Evolutionary conservation across 2,888 invertebrate genomes (phyloP), one percentile per base, ranked within the genome.

Genomic region (Clostera curtula): DNA sequence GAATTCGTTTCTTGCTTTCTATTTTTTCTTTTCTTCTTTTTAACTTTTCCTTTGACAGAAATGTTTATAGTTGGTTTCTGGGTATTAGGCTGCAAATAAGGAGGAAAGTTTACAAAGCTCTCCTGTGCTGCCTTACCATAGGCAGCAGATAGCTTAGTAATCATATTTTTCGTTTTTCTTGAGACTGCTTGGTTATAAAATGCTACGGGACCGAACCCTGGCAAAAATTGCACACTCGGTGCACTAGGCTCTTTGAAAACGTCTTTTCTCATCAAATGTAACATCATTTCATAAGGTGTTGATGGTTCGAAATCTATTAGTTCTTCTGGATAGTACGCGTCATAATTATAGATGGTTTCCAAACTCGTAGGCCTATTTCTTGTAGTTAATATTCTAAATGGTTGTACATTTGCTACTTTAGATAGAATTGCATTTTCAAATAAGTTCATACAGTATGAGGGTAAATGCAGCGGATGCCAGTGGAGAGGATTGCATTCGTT

Each of bases 401-500:
- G 65, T 6, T 34, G 18, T 1, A 34, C 34, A 1, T 34, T 31
- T 2, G 50, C 49, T 22, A 73, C 25, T 27, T 52, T 54, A 1
- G 58, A 45, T 8, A 66, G 49, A 23, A 79, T 69, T 23, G 69
- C 32, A 23, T 62, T 49, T 31, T 65, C 67, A 25, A 61, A 79
- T 45, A 72, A 57, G 25, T 64, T 40, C 1, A 58, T 50, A 36
- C 79, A 80, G 21, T 69, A 40, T 14, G 65, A 63, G 1, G 80
- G 79, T 22, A 80, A 38, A 49, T 77, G 79, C 5, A 82, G 43
- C 0, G 80, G 82, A 33, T 80, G 70, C 71, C 72, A 80, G 40
- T 75, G 61, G 18, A 72, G 50, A 1, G 80, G 79, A 34, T 80
- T 67, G 31, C 80, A 80, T 47, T 77, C 74, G 25, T 70, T 47